A percentile compares a stretch with the other conserved stretches of the same genome.
Conservation (phyloP, 2,888 invertebrate genomes). For the Nemoura dubitans region DNA sequence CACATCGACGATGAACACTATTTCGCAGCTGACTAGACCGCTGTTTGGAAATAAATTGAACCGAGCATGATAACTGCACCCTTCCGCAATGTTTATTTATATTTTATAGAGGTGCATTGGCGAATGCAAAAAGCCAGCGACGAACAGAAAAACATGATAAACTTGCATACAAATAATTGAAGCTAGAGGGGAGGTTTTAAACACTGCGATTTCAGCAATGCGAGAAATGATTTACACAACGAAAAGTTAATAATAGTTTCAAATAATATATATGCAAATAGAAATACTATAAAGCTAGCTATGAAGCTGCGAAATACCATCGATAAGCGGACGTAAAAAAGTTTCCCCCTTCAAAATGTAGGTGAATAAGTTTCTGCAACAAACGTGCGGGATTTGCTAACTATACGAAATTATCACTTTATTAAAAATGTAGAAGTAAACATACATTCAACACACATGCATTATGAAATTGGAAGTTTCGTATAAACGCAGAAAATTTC, state of each 20-base stretch:
- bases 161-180: too few relatives aligned
- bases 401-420: not conserved
- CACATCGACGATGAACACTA: not conserved
- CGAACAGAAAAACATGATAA: too few relatives aligned
- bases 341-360: too few relatives aligned
- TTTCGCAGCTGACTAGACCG: not conserved
- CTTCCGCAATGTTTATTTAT: not conserved
- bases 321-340: not conserved
- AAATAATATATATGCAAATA: too few relatives aligned
- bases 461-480: not conserved
- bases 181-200: not conserved
- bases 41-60: not conserved
- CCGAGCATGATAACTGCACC: not conserved
- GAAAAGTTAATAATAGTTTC: constrained; percentile 12
- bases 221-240: not conserved
- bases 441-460: not conserved
- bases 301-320: not conserved
- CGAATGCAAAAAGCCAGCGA: too few relatives aligned
- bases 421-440: not conserved
- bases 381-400: not conserved
- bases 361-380: not conserved
- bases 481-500: too few relatives aligned
- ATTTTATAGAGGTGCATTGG: not conserved
- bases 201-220: not conserved
- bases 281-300: not conserved